A percentile compares a stretch with the other conserved stretches of the same genome.
Conservation (phyloP, 2,888 invertebrate species). For the Plebejus melissa region DNA sequence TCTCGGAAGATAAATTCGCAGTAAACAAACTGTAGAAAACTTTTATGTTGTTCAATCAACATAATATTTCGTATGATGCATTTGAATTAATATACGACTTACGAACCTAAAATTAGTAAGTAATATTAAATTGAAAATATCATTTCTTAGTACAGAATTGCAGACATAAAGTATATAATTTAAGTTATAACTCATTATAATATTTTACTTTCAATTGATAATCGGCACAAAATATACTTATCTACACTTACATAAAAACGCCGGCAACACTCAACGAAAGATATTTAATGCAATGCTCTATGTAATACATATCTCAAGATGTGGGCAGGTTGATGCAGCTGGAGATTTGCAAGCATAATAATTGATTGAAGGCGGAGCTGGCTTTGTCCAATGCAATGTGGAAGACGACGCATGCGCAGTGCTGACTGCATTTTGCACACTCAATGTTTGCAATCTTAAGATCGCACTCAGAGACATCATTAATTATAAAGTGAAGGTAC, state of each 20-base stretch:
- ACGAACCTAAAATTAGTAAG: no score
- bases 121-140: not conserved
- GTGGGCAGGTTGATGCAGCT: not conserved
- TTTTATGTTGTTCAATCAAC: not conserved
- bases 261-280: no score
- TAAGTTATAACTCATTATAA: no score
- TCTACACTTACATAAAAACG: not conserved
- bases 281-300: not conserved
- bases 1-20: not conserved
- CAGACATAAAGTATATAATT: no score
- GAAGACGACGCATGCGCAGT: conserved; percentile 59
- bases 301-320: not conserved
- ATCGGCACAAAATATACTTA: not conserved
- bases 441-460: not conserved
- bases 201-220: no score
- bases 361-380: conserved; percentile 62
- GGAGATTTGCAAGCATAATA: conserved; percentile 42
- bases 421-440: conserved; percentile 19
- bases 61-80: not conserved
- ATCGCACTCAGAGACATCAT: no score
- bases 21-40: not conserved
- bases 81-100: no score
- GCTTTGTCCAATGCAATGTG: conserved; percentile 58
- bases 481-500: no score
- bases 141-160: not conserved